Base-by-base conservation (phyloP, 2,797 vertebrate species). In the Ambastaia sidthimunki region DNA sequence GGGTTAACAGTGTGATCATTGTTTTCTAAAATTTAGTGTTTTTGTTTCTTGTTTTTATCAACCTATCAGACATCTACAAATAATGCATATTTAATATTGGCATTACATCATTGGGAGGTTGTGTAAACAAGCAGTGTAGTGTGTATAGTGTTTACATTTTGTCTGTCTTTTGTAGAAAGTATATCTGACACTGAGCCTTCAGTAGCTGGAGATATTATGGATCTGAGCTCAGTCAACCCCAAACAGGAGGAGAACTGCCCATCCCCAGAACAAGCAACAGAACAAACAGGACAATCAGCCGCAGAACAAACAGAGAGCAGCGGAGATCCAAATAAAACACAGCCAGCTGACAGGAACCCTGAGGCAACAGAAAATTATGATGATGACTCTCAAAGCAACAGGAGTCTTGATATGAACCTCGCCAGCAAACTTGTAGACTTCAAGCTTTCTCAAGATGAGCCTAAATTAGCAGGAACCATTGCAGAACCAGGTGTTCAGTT, bases 401-500 rank as follows among this genome's bases (percentile, higher is more conserved):
- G 95, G 86, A 98, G 97, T 90, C 93, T 99, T 90, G 97, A 99
- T 90, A 93, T 97, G 72, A 95, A 98, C 91, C 95, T 97, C 2
- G 96, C 95, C 87, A 96, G 93, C 88, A 97, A 96, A 89, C 93
- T 98, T 66, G 97, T 97, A 83, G 97, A 97, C 92, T 97, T 97
- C 87, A 95, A 95, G 88, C 91, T 95, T 87, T 90, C 92, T 3
- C 74, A 90, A 60, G 34, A 86, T 66, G 83, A 86, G 71, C 19
- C 76, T 3, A 62, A 78, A 37, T 31, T 47, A 15, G 3, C 23
- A 10, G 77, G 72, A 63, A 41, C 69, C 25, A 37, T 23, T 6
- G 16, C 54, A 44, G 72, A 82, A 74, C 18, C 47, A 18, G 79
- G 41, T 55, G 47, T 13, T 44, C 55, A 62, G 16, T 19, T 67